Evolutionary conservation across 2,888 invertebrate species (phyloP), one percentile per base, ranked within the genome.

Genomic region (Heliothis peltigera): DNA sequence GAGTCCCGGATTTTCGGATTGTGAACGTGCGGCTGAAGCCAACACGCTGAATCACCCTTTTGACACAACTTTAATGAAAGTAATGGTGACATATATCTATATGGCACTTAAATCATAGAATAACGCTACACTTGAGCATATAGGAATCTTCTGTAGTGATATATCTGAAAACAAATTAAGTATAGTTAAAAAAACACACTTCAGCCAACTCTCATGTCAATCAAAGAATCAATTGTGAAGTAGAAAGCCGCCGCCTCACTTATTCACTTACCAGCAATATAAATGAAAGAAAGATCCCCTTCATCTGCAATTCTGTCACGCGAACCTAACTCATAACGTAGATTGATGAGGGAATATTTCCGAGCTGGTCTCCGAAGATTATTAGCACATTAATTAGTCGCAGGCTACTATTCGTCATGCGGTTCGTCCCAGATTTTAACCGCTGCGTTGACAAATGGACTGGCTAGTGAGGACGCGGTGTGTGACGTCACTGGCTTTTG

Each of bases 361-460:
- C 67, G 54, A 72, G 61, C 77, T 67, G 57, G 70, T 66, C 52
- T 49, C 61, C 59, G 43, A 63, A 67, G 75, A 80, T 78, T 78
- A 78, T 75, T 67, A 67, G 70, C 51, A 49, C 78, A 80, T 78
- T 80, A 78, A 78, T 78, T 78, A 78, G 80, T 64, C 58, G 62
- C 77, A 68, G 77, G 69, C 60, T 21, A 28, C 53, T 67, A 74
- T 78, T 67, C 80, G 80, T 78, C 80, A 80, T 64, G 53, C 62
- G 56, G 51, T 47, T 64, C 62, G 70, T 32, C 67, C 64, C 80
- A 77, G 75, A 77, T 80, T 80, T 67, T 64, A 78, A 77, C 74
- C 61, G 58, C 70, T 69, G 44, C 64, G 66, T 51, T 80, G 78
- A 78, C 70, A 74, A 78, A 78, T 78, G 74, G 60, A 73, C 66